Percentiles rank a stretch among this genome's conserved stretches.
phyloP scores from a whole-genome alignment of 2,888 invertebrate genomes.

The Tortrix viridana region DNA sequence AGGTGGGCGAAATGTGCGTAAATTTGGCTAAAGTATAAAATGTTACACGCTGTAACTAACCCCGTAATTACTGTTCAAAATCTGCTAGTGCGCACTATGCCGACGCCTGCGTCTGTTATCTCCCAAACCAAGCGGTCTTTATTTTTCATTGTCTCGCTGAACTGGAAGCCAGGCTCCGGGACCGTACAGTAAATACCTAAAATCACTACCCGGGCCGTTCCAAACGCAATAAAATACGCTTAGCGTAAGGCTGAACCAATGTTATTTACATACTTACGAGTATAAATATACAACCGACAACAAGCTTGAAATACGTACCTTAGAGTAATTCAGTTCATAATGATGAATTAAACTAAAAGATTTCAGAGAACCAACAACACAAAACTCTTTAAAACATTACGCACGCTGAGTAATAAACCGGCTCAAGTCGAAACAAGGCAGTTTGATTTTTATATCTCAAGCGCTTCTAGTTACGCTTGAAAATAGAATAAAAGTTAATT shows the following conservation, averaged over 20 bases:
- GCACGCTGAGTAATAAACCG: too few relatives aligned
- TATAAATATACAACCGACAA: background rate
- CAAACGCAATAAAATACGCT: constrained; percentile 37
- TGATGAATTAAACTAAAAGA: too few relatives aligned
- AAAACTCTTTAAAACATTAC: too few relatives aligned
- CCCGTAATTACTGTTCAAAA: constrained; percentile 27
- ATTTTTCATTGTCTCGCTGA: constrained; percentile 52
- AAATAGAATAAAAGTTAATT: too few relatives aligned
- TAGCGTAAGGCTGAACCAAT: constrained; percentile 23
- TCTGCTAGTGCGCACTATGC: constrained; percentile 32
- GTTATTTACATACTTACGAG: constrained; percentile 32
- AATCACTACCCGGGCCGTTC: constrained; percentile 35
- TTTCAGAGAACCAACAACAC: too few relatives aligned
- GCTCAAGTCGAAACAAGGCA: too few relatives aligned
- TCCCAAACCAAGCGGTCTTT: constrained; percentile 48
- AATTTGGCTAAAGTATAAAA: too few relatives aligned
- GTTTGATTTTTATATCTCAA: too few relatives aligned
- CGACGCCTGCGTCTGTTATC: constrained; percentile 41
- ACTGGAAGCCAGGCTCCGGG: constrained; percentile 33
- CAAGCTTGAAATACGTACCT: background rate
- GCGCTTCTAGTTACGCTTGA: too few relatives aligned
- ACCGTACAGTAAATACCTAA: constrained; percentile 35
- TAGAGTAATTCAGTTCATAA: background rate
- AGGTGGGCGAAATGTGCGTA: too few relatives aligned
- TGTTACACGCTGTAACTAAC: too few relatives aligned